Conservation (phyloP, 2,888 invertebrate genomes). For the Dasysyrphus tricinctus region DNA sequence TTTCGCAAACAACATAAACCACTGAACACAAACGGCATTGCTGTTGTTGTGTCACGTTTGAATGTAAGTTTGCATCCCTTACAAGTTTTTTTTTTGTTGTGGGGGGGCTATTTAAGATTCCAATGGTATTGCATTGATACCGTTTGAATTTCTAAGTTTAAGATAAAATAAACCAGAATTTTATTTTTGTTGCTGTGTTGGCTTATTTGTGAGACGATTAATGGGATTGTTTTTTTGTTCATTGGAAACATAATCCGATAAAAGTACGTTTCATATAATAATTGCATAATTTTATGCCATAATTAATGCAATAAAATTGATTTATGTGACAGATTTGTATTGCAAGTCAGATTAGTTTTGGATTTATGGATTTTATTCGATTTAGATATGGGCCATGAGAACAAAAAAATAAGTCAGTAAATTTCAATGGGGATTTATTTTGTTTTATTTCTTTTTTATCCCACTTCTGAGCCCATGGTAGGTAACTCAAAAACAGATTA, state of each 20-base stretch:
- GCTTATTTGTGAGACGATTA: background rate
- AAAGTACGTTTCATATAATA: constrained; percentile 1
- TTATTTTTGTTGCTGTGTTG: background rate
- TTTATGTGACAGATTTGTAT: constrained; percentile 11
- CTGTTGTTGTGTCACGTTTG: constrained; percentile 52
- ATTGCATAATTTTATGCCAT: background rate
- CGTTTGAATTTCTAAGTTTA: constrained; percentile 31
- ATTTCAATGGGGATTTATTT: background rate
- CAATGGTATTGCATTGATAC: constrained; percentile 23
- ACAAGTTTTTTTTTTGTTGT: background rate
- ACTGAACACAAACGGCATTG: constrained; percentile 42
- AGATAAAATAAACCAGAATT: constrained; percentile 9
- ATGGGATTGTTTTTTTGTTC: constrained; percentile 4
- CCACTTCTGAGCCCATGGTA: constrained; percentile 19
- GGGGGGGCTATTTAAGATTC: constrained; percentile 34
- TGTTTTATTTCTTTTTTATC: background rate
- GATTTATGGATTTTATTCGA: background rate
- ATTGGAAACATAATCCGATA: background rate
- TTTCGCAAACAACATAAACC: constrained; percentile 46
- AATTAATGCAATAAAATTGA: background rate
- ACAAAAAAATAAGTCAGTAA: background rate
- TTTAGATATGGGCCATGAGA: background rate
- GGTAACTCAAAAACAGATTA: constrained; percentile 10
- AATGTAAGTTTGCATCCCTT: constrained; percentile 64
- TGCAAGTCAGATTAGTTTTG: background rate